A percentile compares a stretch with the other conserved stretches of the same genome.
Conservation (phyloP, 35 echinoderm and acorn worm genomes). For the Heliocidaris erythrogramma region DNA sequence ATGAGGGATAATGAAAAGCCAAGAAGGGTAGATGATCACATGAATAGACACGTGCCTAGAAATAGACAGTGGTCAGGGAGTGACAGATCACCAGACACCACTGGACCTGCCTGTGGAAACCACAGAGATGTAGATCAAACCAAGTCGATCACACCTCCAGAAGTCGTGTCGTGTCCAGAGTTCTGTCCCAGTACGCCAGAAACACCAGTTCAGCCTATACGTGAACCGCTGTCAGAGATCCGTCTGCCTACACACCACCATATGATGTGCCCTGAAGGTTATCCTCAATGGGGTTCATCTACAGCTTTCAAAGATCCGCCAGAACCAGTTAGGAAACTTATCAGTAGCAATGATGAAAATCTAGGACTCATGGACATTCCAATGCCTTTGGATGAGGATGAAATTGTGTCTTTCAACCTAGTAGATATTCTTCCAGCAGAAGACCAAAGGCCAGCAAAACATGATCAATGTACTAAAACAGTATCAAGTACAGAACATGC, state of each 20-base stretch:
- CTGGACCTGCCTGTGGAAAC: not conserved
- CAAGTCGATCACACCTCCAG: not conserved
- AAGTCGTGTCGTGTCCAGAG: conserved; percentile 3
- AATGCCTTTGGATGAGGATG: not conserved
- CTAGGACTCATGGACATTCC: not conserved
- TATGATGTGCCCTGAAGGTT: not conserved
- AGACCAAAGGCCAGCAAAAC: not conserved
- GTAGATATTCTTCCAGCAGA: not conserved
- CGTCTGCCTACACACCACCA: not conserved
- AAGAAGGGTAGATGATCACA: not conserved
- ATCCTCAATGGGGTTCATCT: not conserved
- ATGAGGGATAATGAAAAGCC: not conserved
- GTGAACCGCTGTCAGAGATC: not conserved
- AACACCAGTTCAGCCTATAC: not conserved
- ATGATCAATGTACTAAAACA: not conserved
- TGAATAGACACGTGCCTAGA: not conserved
- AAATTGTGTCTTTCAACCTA: not conserved
- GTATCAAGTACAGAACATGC: not conserved
- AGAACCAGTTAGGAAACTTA: not conserved
- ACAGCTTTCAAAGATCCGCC: not conserved
- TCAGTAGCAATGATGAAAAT: not conserved
- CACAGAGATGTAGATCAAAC: not conserved
- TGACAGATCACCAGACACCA: conserved; percentile 13
- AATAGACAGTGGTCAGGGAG: not conserved
- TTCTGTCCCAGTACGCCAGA: not conserved